A percentile compares a stretch with the other conserved stretches of the same genome.
Conservation (phyloP, 2,888 invertebrate genomes). For the Trachelus stipa region DNA sequence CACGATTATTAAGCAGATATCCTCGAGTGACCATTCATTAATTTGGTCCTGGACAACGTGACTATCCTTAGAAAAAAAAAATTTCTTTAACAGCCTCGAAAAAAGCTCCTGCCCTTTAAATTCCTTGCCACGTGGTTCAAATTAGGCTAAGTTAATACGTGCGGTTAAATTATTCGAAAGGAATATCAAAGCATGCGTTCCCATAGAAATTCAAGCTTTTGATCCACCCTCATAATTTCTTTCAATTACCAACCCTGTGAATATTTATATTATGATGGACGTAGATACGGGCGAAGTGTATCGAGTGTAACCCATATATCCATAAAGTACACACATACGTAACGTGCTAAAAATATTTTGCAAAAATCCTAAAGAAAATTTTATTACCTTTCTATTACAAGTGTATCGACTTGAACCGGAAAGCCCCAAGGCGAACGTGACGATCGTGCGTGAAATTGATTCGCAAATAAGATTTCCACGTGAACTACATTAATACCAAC, state of each 20-base stretch:
- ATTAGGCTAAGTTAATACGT: neutral
- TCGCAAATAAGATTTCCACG: neutral
- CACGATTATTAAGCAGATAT: neutral
- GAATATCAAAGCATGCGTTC: neutral
- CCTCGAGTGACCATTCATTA: neutral
- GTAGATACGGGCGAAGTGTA: neutral
- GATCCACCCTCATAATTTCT: neutral
- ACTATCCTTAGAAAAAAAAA: neutral
- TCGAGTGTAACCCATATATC: fast-evolving
- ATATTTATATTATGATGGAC: no score
- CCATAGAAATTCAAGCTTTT: neutral
- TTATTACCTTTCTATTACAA: neutral
- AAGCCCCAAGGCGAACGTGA: neutral
- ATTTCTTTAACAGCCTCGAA: neutral
- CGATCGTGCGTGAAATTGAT: neutral
- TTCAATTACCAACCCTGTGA: neutral
- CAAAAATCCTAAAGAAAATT: neutral
- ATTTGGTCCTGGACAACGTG: no score
- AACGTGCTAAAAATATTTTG: neutral
- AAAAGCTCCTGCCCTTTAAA: neutral
- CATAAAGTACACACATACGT: no score
- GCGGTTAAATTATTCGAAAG: neutral
- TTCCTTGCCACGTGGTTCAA: neutral
- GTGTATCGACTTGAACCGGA: neutral
- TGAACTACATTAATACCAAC: neutral